These are phyloP conservation scores for Oxyruncus cristatus DNA, from an alignment of 2,113 vertebrate genomes.

Conservation along the genomic window DNA sequence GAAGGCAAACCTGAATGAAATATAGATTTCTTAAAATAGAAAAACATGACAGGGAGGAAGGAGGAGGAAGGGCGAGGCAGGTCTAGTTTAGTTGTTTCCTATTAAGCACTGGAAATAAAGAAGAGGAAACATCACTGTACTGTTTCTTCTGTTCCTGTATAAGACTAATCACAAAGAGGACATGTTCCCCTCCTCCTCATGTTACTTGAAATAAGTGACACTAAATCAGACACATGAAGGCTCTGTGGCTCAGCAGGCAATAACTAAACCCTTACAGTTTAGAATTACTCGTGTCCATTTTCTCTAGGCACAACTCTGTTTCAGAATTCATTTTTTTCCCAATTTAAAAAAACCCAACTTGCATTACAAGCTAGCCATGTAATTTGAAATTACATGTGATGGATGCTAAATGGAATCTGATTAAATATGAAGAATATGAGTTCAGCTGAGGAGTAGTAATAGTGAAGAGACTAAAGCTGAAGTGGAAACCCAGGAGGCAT, in stretches of 20 bases:
- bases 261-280: neutral
- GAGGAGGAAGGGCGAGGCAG: neutral
- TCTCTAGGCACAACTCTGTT: neutral
- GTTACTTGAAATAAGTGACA: neutral
- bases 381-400: conserved; percentile 22
- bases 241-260: neutral
- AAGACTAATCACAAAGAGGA: neutral
- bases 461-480: neutral
- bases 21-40: neutral
- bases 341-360: neutral
- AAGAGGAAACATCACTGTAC: neutral
- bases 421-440: conserved; percentile 11
- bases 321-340: neutral
- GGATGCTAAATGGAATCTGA: conserved; percentile 6
- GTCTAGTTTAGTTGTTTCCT: neutral
- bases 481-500: neutral
- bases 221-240: neutral
- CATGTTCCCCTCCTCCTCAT: rapidly evolving
- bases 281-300: neutral
- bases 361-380: neutral
- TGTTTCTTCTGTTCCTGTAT: neutral
- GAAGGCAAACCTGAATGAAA: neutral
- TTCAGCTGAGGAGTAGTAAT: neutral
- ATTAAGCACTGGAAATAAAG: neutral
- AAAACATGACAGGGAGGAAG: rapidly evolving